Evolutionary conservation across 2,888 invertebrate genomes (phyloP).

Genomic region (Protonemura montana): DNA sequence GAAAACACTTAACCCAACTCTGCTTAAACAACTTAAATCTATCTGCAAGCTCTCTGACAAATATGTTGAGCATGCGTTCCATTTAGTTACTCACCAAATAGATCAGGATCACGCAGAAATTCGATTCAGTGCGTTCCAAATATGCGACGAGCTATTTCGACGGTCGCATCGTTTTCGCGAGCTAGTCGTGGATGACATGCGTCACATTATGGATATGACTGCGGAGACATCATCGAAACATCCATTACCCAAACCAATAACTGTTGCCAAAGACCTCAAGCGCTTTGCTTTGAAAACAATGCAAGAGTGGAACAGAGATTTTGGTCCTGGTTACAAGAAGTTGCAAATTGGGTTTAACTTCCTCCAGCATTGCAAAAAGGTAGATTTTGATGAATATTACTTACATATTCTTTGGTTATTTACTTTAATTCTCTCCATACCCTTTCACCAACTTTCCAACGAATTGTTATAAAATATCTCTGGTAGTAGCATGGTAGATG

Average conservation of each 20-base stretch:
- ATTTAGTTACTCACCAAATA: slow-evolving; percentile 59
- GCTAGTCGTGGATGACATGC: slow-evolving; percentile 60
- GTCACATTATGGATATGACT: slow-evolving; percentile 60
- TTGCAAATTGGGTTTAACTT: slow-evolving; percentile 60
- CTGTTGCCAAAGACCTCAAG: slow-evolving; percentile 60
- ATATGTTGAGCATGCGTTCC: slow-evolving; percentile 59
- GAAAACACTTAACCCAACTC: slow-evolving; percentile 50
- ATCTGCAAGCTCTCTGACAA: slow-evolving; percentile 57
- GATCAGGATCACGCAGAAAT: slow-evolving; percentile 64
- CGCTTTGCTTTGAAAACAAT: slow-evolving; percentile 59
- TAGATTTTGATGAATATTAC: too few species aligned
- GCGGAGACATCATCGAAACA: slow-evolving; percentile 59
- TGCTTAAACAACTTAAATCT: slow-evolving; percentile 51
- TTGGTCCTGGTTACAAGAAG: slow-evolving; percentile 60
- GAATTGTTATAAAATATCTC: too few species aligned
- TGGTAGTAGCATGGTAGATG: too few species aligned
- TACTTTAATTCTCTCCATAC: too few species aligned
- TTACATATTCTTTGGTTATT: too few species aligned
- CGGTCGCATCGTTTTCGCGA: slow-evolving; percentile 63
- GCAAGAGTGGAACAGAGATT: slow-evolving; percentile 62
- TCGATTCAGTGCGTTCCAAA: slow-evolving; percentile 61
- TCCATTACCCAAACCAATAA: slow-evolving; percentile 62
- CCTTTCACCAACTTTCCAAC: too few species aligned
- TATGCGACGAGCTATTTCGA: slow-evolving; percentile 62
- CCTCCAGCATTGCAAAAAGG: slow-evolving; percentile 52